phyloP scores from a whole-genome alignment of 2,888 invertebrate species.

The Drosophila rellima region DNA sequence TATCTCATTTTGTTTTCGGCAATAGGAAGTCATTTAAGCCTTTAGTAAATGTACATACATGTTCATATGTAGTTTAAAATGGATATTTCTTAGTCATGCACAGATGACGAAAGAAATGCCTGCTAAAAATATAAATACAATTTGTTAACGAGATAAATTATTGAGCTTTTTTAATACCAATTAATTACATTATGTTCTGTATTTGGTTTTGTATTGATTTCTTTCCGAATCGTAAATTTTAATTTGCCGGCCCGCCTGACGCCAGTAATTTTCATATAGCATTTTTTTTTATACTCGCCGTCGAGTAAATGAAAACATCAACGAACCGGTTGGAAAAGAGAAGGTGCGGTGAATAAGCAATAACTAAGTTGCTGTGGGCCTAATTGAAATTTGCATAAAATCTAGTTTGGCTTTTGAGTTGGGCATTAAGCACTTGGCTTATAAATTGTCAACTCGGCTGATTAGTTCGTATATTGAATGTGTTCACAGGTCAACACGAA shows the following conservation, averaged over 20 bases:
- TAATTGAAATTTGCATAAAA: constrained; percentile 52
- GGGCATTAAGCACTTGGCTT: constrained; percentile 51
- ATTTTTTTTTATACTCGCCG: constrained; percentile 12
- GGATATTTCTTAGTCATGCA: constrained; percentile 12
- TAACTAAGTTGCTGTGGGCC: constrained; percentile 12
- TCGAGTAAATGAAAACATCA: constrained; percentile 40
- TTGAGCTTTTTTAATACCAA: constrained; percentile 24
- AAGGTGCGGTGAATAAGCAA: constrained; percentile 12
- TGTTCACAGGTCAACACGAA: neutral
- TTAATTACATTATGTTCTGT: constrained; percentile 48
- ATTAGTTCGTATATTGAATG: constrained; percentile 38
- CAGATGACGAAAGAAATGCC: neutral
- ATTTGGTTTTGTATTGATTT: constrained; percentile 33
- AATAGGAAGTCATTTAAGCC: constrained; percentile 32
- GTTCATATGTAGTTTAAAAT: constrained; percentile 13
- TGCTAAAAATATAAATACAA: neutral
- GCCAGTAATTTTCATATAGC: constrained; percentile 14
- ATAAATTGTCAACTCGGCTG: constrained; percentile 40
- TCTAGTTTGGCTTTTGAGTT: constrained; percentile 57
- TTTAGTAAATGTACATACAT: constrained; percentile 38
- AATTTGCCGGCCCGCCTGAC: constrained; percentile 19
- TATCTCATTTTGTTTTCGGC: constrained; percentile 39
- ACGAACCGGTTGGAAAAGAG: constrained; percentile 25
- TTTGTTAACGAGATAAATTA: constrained; percentile 14
- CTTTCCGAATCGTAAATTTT: constrained; percentile 31